A percentile compares a stretch with the other conserved stretches of the same genome.
Conservation (phyloP, 2,797 vertebrate species). For the Xenops minutus region DNA sequence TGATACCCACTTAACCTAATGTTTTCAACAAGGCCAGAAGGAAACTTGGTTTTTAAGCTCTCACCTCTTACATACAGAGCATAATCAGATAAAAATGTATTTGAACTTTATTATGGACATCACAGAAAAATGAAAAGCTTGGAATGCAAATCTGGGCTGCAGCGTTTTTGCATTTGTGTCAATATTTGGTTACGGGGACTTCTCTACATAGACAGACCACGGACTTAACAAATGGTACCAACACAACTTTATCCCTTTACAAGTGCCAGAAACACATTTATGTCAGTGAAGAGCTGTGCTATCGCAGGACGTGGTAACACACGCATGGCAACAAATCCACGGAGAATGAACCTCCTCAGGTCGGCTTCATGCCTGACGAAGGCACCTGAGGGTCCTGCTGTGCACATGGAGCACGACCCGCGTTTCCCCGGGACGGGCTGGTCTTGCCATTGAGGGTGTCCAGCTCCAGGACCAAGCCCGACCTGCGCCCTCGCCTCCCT, state of each 20-base stretch:
- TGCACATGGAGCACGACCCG: rapidly evolving
- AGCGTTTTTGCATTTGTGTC: background rate
- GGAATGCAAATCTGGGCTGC: background rate
- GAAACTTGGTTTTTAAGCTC: background rate
- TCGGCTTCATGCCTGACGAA: background rate
- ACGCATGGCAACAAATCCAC: rapidly evolving
- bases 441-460: background rate
- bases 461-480: rapidly evolving
- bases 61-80: background rate
- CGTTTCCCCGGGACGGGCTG: rapidly evolving
- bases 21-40: background rate
- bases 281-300: background rate
- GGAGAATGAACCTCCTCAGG: background rate
- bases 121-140: background rate
- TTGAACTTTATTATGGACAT: background rate
- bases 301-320: rapidly evolving
- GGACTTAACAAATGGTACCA: background rate
- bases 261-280: background rate
- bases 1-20: background rate
- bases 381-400: rapidly evolving
- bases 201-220: background rate
- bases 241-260: background rate
- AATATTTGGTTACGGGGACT: background rate
- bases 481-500: background rate
- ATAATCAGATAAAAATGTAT: background rate